Evolutionary conservation across 2,113 vertebrate species (phyloP).

Genomic region (Echinops telfairi): DNA sequence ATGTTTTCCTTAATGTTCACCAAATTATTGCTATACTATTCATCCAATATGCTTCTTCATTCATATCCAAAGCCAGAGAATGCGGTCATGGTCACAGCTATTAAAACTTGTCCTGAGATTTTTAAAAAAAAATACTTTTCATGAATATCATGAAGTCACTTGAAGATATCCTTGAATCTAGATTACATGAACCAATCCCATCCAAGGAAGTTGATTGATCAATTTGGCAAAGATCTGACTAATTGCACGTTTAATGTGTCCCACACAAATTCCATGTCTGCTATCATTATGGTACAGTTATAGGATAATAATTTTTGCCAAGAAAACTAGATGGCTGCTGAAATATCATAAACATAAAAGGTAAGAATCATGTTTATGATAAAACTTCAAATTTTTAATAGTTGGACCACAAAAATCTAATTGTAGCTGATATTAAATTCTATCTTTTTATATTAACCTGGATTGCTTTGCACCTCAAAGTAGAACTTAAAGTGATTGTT

Average conservation of each 20-base stretch:
- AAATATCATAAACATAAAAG: not conserved
- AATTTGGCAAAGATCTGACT: not conserved
- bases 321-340: not conserved
- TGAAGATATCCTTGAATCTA: not conserved
- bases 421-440: not conserved
- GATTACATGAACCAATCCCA: not conserved
- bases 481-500: not conserved
- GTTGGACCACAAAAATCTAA: not conserved
- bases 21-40: not conserved
- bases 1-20: not conserved
- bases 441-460: not conserved
- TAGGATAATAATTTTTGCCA: no score
- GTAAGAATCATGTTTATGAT: not conserved
- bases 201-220: not conserved
- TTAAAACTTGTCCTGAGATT: not conserved
- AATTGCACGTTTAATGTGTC: not conserved
- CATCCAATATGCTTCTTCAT: not conserved
- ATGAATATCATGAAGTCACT: not conserved
- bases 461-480: not conserved
- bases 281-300: not conserved
- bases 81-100: not conserved
- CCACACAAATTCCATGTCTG: not conserved
- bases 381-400: slow-evolving; percentile 17
- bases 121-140: not conserved
- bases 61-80: not conserved